These are phyloP conservation scores for Chironomus tepperi DNA, from an alignment of 1,140 invertebrate species.

Conservation along the genomic window DNA sequence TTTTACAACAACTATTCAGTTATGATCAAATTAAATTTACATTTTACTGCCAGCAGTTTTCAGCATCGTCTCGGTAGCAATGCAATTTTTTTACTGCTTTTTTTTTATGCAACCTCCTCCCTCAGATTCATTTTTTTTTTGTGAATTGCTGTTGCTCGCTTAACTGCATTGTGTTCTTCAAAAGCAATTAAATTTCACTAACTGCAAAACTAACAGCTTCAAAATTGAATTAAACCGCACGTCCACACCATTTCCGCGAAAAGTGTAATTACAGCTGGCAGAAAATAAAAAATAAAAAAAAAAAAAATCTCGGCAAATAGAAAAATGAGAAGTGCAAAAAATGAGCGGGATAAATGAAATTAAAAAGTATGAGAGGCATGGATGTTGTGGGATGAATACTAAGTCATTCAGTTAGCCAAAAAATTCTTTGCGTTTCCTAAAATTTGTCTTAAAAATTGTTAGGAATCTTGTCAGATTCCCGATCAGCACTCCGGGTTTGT, in stretches of 20 bases:
- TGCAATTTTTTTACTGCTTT: background rate
- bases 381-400: no score
- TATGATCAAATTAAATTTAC: conserved; percentile 20
- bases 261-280: background rate
- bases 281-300: no score
- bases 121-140: background rate
- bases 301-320: conserved; percentile 20
- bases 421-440: no score
- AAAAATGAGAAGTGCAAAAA: background rate
- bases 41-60: conserved; percentile 21
- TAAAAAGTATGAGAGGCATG: no score
- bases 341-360: no score
- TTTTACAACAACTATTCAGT: background rate
- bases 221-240: conserved; percentile 24
- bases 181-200: conserved; percentile 22
- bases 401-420: no score
- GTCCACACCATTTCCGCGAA: background rate
- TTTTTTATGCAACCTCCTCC: background rate
- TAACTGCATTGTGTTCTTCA: background rate
- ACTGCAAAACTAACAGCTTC: conserved; percentile 23
- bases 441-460: no score
- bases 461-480: no score
- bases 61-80: background rate
- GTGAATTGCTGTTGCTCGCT: background rate
- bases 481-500: no score